These are phyloP conservation scores for Procambarus clarkii DNA, from an alignment of 1,140 invertebrate genomes.

Conservation along the genomic window DNA sequence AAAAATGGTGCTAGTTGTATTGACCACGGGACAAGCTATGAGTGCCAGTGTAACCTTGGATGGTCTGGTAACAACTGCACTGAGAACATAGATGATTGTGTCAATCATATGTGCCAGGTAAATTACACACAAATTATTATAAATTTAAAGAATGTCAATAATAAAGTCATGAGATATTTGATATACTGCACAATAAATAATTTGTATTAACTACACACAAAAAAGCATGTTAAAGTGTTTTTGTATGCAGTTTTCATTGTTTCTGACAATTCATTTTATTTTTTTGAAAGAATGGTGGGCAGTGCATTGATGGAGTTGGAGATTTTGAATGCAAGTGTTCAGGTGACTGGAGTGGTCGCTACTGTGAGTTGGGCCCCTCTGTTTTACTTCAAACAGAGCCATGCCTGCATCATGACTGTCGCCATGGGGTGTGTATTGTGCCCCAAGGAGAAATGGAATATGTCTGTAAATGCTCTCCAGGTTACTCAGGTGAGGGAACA, in stretches of 20 bases:
- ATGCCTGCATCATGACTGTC: conserved; percentile 97
- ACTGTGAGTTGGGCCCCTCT: conserved; percentile 89
- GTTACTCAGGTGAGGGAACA: conserved; percentile 86
- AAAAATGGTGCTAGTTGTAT: conserved; percentile 93
- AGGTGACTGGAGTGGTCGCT: conserved; percentile 90
- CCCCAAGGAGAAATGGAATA: conserved; percentile 88
- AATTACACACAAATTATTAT: background rate
- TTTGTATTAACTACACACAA: background rate
- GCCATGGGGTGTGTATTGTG: conserved; percentile 96
- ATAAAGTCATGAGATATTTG: background rate
- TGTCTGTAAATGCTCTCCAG: conserved; percentile 96
- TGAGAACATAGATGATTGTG: conserved; percentile 92
- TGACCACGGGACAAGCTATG: conserved; percentile 91
- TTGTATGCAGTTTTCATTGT: background rate
- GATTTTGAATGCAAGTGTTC: conserved; percentile 93
- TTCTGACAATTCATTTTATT: background rate
- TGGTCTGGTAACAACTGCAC: conserved; percentile 96
- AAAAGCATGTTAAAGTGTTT: background rate
- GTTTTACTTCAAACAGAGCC: conserved; percentile 91
- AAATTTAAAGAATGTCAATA: background rate
- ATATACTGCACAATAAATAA: background rate
- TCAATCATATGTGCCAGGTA: conserved; percentile 77
- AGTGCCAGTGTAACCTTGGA: conserved; percentile 92
- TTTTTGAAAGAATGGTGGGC: conserved; percentile 87
- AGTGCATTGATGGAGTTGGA: conserved; percentile 90